phyloP scores from a whole-genome alignment of 2,797 vertebrate species.

The Gymnothorax javanicus region DNA sequence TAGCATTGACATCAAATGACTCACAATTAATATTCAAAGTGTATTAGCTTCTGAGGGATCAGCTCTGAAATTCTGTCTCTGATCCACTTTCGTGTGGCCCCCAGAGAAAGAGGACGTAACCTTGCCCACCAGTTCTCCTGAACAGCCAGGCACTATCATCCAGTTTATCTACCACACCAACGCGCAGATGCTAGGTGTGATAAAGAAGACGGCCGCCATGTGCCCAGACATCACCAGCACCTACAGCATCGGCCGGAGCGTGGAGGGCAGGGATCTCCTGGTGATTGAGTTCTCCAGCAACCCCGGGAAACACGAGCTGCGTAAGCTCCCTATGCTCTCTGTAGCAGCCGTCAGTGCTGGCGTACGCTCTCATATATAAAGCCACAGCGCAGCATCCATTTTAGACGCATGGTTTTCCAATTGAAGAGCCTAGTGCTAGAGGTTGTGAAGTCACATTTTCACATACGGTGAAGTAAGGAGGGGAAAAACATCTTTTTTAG shows the following conservation, averaged over 20 bases:
- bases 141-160: conserved; percentile 66
- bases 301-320: conserved; percentile 85
- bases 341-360: neutral
- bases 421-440: no score
- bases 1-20: neutral
- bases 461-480: no score
- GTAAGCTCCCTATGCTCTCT: conserved; percentile 70
- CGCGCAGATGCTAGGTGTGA: conserved; percentile 74
- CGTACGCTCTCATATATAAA: no score
- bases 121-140: conserved; percentile 47
- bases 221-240: conserved; percentile 82
- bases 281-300: conserved; percentile 92
- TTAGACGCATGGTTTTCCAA: no score
- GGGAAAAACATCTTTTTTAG: no score
- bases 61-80: neutral
- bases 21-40: neutral
- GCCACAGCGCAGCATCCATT: no score
- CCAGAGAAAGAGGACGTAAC: conserved; percentile 41
- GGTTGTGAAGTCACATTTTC: no score
- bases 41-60: neutral
- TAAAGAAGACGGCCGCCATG: conserved; percentile 78
- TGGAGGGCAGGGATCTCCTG: conserved; percentile 86
- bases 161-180: conserved; percentile 83
- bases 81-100: neutral
- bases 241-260: conserved; percentile 92